Evolutionary conservation across 2,888 invertebrate genomes (phyloP).

Genomic region (Prenolepis imparis): DNA sequence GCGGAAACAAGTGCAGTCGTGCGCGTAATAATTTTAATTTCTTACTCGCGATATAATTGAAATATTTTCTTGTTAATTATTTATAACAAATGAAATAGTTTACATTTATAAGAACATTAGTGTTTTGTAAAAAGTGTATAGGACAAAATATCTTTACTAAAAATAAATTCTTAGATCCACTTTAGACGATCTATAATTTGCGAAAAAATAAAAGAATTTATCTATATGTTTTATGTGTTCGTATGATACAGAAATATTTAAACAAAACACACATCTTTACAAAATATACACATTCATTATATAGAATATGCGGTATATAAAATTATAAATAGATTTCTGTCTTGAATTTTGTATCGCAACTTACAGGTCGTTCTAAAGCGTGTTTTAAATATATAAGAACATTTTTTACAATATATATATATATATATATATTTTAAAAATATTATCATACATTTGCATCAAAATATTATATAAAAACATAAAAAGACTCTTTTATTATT

Average conservation of each 20-base stretch:
- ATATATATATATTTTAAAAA: no score
- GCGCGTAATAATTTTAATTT: background rate
- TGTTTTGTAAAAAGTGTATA: background rate
- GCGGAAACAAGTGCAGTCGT: background rate
- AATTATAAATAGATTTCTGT: background rate
- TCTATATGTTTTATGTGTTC: background rate
- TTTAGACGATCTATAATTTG: background rate
- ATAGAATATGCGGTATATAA: background rate
- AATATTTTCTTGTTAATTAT: background rate
- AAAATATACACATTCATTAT: background rate
- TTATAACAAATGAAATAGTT: background rate
- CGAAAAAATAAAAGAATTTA: background rate
- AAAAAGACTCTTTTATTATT: background rate
- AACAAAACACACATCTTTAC: background rate
- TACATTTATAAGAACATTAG: background rate
- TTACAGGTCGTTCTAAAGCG: background rate
- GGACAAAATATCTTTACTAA: background rate
- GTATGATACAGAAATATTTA: background rate
- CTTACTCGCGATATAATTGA: background rate
- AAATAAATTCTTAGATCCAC: background rate
- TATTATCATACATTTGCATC: background rate
- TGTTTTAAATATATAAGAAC: background rate
- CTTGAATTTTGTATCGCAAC: background rate
- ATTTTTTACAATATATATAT: background rate
- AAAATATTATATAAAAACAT: background rate